Percentiles rank a stretch among this genome's conserved stretches.
Evolutionary conservation across 1,140 invertebrate species (phyloP).

Genomic region (Halesus radiatus): DNA sequence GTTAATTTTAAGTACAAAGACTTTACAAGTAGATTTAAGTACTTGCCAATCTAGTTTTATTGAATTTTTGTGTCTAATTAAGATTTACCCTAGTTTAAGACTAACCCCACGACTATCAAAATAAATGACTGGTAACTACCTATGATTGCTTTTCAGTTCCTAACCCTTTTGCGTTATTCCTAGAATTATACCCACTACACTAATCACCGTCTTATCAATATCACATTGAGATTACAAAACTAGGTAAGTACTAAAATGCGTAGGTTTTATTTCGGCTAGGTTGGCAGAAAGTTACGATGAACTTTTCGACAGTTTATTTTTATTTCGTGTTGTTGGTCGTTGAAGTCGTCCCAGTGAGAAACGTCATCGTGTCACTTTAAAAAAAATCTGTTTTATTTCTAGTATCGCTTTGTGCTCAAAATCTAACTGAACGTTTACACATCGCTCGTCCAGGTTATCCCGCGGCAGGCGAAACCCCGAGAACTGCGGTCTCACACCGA

Average conservation of each 20-base stretch:
- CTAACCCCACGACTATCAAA: no score
- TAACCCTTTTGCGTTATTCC: no score
- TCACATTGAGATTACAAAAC: no score
- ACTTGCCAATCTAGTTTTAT: no score
- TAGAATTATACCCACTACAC: no score
- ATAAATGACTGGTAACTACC: no score
- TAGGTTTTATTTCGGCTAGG: neutral
- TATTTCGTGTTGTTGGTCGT: conserved; percentile 46
- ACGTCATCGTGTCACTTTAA: conserved; percentile 45
- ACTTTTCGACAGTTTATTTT: conserved; percentile 29
- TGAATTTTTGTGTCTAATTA: no score
- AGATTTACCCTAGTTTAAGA: no score
- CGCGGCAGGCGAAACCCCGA: neutral
- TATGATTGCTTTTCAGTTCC: no score
- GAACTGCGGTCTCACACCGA: neutral
- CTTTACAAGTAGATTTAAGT: no score
- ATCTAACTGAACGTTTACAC: conserved; percentile 30
- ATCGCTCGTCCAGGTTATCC: neutral
- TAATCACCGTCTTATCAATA: no score
- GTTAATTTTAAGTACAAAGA: no score
- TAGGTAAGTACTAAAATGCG: neutral
- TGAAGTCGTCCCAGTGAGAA: conserved; percentile 33
- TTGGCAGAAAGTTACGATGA: neutral
- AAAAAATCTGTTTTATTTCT: conserved; percentile 50
- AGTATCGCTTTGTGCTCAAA: conserved; percentile 41